These are phyloP conservation scores for Elysia chlorotica DNA, from an alignment of 1,140 invertebrate species.

Conservation along the genomic window DNA sequence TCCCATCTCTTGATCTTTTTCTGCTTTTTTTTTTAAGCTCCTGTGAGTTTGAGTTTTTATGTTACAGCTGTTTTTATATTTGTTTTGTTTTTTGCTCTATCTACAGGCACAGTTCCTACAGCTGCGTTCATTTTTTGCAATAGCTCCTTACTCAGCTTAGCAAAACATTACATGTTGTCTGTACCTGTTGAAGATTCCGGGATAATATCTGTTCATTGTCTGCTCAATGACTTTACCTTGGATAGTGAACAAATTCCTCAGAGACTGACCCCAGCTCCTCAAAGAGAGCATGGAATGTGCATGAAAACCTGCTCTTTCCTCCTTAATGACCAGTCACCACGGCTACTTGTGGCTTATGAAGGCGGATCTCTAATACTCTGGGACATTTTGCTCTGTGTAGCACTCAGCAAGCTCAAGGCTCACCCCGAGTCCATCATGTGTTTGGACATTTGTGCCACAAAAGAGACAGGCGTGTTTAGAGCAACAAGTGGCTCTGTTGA, in stretches of 20 bases:
- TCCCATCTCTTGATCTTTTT: no score
- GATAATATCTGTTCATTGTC: background rate
- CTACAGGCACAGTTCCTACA: constrained; percentile 14
- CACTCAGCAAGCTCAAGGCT: constrained; percentile 24
- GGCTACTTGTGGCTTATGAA: constrained; percentile 46
- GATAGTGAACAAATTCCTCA: background rate
- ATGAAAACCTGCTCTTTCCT: constrained; percentile 25
- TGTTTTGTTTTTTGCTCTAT: no score
- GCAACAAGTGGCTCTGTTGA: constrained; percentile 39
- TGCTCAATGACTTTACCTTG: background rate
- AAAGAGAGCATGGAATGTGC: constrained; percentile 41
- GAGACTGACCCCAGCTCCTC: background rate
- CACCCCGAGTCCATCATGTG: constrained; percentile 42
- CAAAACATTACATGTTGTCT: constrained; percentile 24
- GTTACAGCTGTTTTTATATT: no score
- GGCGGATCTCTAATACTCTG: constrained; percentile 44
- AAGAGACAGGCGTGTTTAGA: constrained; percentile 2
- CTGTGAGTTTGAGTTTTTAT: no score
- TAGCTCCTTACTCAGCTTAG: constrained; percentile 11
- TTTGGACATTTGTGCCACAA: constrained; percentile 27
- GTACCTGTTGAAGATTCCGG: background rate
- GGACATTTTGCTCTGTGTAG: constrained; percentile 30
- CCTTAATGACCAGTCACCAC: background rate
- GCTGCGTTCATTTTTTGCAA: constrained; percentile 24
- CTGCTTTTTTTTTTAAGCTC: no score